These are phyloP conservation scores for Phanerotoma sp. DNA, from an alignment of 2,888 invertebrate species.

Conservation along the genomic window DNA sequence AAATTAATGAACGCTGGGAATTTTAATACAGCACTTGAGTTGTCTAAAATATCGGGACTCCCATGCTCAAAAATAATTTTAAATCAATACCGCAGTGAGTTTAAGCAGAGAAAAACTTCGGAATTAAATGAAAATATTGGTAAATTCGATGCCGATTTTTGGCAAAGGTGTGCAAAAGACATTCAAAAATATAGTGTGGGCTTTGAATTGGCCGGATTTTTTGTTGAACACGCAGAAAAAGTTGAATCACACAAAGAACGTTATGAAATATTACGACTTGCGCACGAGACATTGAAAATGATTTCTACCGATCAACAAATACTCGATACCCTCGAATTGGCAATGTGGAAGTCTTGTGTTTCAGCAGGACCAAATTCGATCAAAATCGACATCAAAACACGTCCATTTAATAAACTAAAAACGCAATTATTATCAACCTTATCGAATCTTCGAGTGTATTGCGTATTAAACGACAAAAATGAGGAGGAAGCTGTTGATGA, in stretches of 20 bases:
- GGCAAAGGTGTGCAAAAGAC: conserved; percentile 65
- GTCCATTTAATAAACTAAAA: conserved; percentile 46
- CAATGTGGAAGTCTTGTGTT: conserved; percentile 56
- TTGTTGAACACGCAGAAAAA: conserved; percentile 62
- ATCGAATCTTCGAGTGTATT: conserved; percentile 40
- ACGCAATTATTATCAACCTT: conserved; percentile 46
- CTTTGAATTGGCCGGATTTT: conserved; percentile 66
- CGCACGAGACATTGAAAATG: conserved; percentile 46
- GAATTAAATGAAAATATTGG: conserved; percentile 35
- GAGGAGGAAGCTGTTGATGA: conserved; percentile 43
- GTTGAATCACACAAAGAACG: conserved; percentile 53
- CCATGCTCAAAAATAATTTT: conserved; percentile 48
- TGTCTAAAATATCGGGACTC: conserved; percentile 58
- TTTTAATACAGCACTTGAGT: conserved; percentile 63
- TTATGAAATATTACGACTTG: conserved; percentile 50
- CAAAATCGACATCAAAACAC: conserved; percentile 37
- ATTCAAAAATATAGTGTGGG: conserved; percentile 65
- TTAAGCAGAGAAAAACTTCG: conserved; percentile 56
- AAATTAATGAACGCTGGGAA: conserved; percentile 59
- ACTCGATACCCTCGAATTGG: conserved; percentile 51
- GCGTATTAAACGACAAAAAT: conserved; percentile 38
- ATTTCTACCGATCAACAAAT: conserved; percentile 41
- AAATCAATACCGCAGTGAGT: conserved; percentile 50
- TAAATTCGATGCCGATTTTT: conserved; percentile 52
- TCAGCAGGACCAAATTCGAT: conserved; percentile 48